A percentile compares a stretch with the other conserved stretches of the same genome.
These are phyloP conservation scores for Lanius ludovicianus DNA, from an alignment of 2,113 vertebrate genomes.

Conservation along the genomic window DNA sequence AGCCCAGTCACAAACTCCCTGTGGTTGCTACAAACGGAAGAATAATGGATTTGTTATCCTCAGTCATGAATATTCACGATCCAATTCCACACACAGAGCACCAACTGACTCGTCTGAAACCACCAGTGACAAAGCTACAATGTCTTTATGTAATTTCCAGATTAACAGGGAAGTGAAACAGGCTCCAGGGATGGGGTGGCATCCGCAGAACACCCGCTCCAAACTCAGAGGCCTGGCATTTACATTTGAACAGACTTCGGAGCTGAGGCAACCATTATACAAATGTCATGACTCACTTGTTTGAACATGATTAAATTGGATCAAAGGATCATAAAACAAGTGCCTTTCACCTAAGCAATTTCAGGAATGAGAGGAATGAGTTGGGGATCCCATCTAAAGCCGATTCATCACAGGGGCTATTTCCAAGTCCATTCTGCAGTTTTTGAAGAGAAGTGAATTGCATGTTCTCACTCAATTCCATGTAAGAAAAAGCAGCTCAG, in stretches of 20 bases:
- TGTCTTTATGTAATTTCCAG: slow-evolving; percentile 17
- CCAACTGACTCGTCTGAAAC: slow-evolving; percentile 16
- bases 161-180: slow-evolving; percentile 46
- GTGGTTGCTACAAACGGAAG: slow-evolving; percentile 33
- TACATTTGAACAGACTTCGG: slow-evolving; percentile 31
- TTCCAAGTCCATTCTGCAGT: slow-evolving; percentile 15
- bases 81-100: slow-evolving; percentile 23
- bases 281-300: slow-evolving; percentile 53
- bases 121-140: slow-evolving; percentile 6
- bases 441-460: slow-evolving; percentile 25
- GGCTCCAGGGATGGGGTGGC: slow-evolving; percentile 7
- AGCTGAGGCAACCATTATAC: slow-evolving; percentile 40
- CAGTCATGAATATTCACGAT: slow-evolving; percentile 20
- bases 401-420: slow-evolving; percentile 9
- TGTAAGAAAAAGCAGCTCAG: slow-evolving; percentile 21
- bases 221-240: slow-evolving; percentile 12
- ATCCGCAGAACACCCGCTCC: not conserved
- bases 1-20: slow-evolving; percentile 19
- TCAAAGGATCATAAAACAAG: slow-evolving; percentile 47
- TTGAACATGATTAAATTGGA: slow-evolving; percentile 46
- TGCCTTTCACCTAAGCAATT: slow-evolving; percentile 56
- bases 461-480: not conserved
- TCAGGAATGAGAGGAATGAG: slow-evolving; percentile 57
- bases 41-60: slow-evolving; percentile 42
- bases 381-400: slow-evolving; percentile 16